A percentile compares a stretch with the other conserved stretches of the same genome.
Conservation (phyloP, 1,140 invertebrate species). For the Leguminivora glycinivorella region DNA sequence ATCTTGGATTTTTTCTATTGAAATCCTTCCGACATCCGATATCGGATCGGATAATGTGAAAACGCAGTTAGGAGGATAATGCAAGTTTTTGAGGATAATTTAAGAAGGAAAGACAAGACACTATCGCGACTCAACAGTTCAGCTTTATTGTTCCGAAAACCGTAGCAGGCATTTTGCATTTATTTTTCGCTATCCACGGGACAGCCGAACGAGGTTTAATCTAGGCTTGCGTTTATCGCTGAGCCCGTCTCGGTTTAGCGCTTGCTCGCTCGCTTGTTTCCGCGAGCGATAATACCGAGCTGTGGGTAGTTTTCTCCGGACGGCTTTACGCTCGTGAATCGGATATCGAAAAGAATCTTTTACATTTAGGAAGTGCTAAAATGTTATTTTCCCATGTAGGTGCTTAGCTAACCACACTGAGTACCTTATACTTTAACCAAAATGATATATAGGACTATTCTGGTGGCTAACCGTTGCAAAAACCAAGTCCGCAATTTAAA, state of each 20-base stretch:
- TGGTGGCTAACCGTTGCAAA: no score
- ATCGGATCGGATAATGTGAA: no score
- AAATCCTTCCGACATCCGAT: no score
- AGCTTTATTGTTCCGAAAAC: conserved; percentile 10
- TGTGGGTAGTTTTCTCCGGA: neutral
- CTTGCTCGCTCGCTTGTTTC: neutral
- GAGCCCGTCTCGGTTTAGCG: neutral
- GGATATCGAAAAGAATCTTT: neutral
- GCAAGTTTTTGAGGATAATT: no score
- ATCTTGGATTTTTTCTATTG: no score
- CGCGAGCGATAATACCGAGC: neutral
- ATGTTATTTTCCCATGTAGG: no score
- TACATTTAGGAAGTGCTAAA: neutral
- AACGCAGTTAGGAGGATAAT: no score
- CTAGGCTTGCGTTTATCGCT: conserved; percentile 11
- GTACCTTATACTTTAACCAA: no score
- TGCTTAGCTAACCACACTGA: no score
- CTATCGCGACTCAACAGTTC: neutral
- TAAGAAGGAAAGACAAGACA: no score
- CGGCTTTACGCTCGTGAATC: neutral
- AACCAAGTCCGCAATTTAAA: no score
- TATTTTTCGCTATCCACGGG: conserved; percentile 19
- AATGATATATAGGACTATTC: no score
- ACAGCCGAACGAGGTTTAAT: conserved; percentile 15
- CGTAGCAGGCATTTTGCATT: conserved; percentile 7